phyloP scores from a whole-genome alignment of 2,888 invertebrate genomes.

The Synanthedon formicaeformis region DNA sequence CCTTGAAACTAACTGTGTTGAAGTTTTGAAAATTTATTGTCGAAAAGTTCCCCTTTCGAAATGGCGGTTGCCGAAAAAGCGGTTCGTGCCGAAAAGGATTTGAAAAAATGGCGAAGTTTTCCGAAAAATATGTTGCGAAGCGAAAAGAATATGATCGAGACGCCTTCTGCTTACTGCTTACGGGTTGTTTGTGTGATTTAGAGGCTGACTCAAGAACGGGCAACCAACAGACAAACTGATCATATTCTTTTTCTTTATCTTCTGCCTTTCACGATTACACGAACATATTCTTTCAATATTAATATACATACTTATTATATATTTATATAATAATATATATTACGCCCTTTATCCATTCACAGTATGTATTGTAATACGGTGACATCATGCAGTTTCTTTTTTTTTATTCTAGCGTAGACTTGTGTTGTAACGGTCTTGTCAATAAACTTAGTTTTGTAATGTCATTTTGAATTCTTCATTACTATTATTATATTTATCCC shows the following conservation, averaged over 20 bases:
- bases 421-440: constrained; percentile 49
- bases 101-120: constrained; percentile 36
- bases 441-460: constrained; percentile 65
- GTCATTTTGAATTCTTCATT: constrained; percentile 47
- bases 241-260: constrained; percentile 59
- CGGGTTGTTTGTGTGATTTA: constrained; percentile 14
- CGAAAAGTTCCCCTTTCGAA: constrained; percentile 56
- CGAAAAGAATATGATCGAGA: constrained; percentile 64
- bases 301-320: not conserved
- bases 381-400: constrained; percentile 27
- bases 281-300: constrained; percentile 12
- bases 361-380: constrained; percentile 41
- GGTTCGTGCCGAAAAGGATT: constrained; percentile 33
- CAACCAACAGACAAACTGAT: constrained; percentile 43
- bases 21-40: constrained; percentile 69
- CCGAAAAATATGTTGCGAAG: constrained; percentile 32
- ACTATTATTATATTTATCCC: constrained; percentile 8
- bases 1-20: constrained; percentile 69
- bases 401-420: constrained; percentile 48
- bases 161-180: constrained; percentile 19
- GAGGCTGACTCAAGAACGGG: constrained; percentile 37
- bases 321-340: not conserved
- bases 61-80: constrained; percentile 52
- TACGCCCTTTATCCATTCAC: not conserved
- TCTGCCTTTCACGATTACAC: constrained; percentile 9